A percentile compares a stretch with the other conserved stretches of the same genome.
phyloP scores from a whole-genome alignment of 2,797 vertebrate species.

The Bradypodion ventrale region DNA sequence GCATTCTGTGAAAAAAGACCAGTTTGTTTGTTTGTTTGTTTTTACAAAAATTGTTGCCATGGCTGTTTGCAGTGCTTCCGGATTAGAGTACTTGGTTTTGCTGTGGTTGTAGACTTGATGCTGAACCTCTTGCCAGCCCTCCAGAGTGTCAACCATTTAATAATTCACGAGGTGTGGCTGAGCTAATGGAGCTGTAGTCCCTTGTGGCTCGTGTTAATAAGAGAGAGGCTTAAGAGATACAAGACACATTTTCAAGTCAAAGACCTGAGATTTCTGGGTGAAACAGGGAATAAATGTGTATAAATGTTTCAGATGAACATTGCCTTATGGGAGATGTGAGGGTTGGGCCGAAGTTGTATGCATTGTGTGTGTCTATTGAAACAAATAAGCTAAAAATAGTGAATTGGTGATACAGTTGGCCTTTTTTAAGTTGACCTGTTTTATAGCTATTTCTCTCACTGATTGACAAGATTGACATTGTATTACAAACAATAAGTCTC shows the following conservation, averaged over 20 bases:
- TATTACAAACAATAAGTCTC: not conserved
- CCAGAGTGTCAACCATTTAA: not conserved
- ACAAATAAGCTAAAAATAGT: slow-evolving; percentile 31
- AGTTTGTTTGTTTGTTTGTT: not conserved
- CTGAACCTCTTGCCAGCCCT: not conserved
- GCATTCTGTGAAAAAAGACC: not conserved
- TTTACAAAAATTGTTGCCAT: not conserved
- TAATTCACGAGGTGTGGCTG: slow-evolving; percentile 19
- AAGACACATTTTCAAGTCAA: slow-evolving; percentile 29
- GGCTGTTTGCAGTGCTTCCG: not conserved
- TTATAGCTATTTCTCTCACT: slow-evolving; percentile 3
- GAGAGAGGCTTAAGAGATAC: slow-evolving; percentile 14
- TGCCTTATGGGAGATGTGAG: slow-evolving; percentile 21
- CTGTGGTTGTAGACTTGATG: not conserved
- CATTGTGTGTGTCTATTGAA: not conserved
- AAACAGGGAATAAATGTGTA: slow-evolving; percentile 13
- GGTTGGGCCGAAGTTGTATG: slow-evolving; percentile 4
- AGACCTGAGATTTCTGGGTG: slow-evolving; percentile 17
- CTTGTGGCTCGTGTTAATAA: slow-evolving; percentile 17
- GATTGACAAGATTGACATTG: not conserved
- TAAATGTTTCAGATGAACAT: slow-evolving; percentile 27
- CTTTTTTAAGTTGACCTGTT: not conserved
- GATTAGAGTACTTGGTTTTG: not conserved
- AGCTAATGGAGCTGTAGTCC: slow-evolving; percentile 12
- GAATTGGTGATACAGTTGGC: slow-evolving; percentile 2